Evolutionary conservation across 1,140 invertebrate genomes (phyloP).

Genomic region (Drosophila suzukii): DNA sequence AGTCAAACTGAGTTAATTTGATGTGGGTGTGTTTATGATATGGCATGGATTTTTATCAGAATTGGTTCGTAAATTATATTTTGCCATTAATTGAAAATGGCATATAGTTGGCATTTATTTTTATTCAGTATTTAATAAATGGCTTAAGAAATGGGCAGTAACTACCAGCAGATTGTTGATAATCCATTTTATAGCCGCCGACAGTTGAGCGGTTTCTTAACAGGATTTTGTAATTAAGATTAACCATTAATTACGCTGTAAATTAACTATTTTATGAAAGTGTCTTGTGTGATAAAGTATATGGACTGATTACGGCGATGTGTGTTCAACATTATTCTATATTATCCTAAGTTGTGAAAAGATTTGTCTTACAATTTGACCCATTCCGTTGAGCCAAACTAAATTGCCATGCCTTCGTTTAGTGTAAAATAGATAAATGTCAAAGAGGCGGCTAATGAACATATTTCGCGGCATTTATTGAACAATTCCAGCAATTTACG

Average conservation of each 20-base stretch:
- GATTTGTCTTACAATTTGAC: slow-evolving; percentile 1
- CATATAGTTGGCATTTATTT: slow-evolving; percentile 18
- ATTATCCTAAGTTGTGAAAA: not conserved
- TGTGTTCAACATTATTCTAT: no score
- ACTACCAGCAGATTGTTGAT: not conserved
- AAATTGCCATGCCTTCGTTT: not conserved
- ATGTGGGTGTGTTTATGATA: slow-evolving; percentile 63
- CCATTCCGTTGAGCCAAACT: not conserved
- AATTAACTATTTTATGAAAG: not conserved
- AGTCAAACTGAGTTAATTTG: slow-evolving; percentile 45
- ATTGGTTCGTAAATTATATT: slow-evolving; percentile 39
- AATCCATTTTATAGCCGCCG: not conserved
- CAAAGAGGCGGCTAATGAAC: slow-evolving; percentile 41
- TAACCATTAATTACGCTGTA: not conserved
- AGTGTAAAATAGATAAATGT: slow-evolving; percentile 49
- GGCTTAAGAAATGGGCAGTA: not conserved
- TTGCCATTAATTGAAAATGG: slow-evolving; percentile 42
- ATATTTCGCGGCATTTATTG: slow-evolving; percentile 71
- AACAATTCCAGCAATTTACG: slow-evolving; percentile 69
- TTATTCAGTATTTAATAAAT: slow-evolving; percentile 28
- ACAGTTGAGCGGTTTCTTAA: slow-evolving; percentile 7
- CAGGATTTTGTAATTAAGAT: slow-evolving; percentile 3
- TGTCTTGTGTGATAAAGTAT: not conserved
- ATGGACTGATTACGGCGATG: not conserved
- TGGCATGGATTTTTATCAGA: slow-evolving; percentile 40